These are phyloP conservation scores for Halisarca cf. caerulea DNA, from an alignment of 37 sponge, comb jelly and placozoan species.

Conservation along the genomic window DNA sequence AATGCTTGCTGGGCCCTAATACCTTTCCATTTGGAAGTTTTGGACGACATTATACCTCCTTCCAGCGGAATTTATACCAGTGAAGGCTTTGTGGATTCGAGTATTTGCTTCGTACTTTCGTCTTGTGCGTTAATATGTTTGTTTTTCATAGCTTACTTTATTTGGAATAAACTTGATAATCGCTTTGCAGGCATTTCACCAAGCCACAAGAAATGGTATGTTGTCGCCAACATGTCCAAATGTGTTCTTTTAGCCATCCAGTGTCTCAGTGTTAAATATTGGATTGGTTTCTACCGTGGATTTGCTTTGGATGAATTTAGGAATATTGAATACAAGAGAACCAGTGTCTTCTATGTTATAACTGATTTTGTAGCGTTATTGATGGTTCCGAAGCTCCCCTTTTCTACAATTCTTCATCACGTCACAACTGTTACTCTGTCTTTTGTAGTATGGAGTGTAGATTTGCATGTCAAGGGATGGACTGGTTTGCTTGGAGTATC, in stretches of 20 bases:
- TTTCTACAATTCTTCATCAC: conserved; percentile 73
- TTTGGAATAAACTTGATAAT: conserved; percentile 48
- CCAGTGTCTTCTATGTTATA: conserved; percentile 54
- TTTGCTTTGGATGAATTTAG: conserved; percentile 44
- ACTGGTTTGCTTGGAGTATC: conserved; percentile 58
- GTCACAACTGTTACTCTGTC: conserved; percentile 43
- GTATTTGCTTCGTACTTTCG: conserved; percentile 28
- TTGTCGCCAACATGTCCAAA: conserved; percentile 80
- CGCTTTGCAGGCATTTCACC: conserved; percentile 67
- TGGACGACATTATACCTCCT: conserved; percentile 42
- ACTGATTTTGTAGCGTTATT: conserved; percentile 81
- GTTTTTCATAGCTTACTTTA: conserved; percentile 2
- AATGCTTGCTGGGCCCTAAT: conserved; percentile 47
- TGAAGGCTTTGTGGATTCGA: conserved; percentile 56
- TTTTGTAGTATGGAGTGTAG: conserved; percentile 35
- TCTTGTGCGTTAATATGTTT: conserved; percentile 29
- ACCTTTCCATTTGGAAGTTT: not conserved
- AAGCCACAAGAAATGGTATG: conserved; percentile 86
- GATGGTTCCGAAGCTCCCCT: conserved; percentile 82
- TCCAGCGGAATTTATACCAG: conserved; percentile 33
- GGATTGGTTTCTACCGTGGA: conserved; percentile 37
- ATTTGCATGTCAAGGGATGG: conserved; percentile 53
- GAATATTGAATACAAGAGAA: conserved; percentile 49
- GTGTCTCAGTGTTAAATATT: conserved; percentile 44
- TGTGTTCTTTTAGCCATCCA: conserved; percentile 50